Percentiles rank a stretch among this genome's conserved stretches.
Evolutionary conservation across 2,888 invertebrate species (phyloP).

Genomic region (Caenorhabditis afra): DNA sequence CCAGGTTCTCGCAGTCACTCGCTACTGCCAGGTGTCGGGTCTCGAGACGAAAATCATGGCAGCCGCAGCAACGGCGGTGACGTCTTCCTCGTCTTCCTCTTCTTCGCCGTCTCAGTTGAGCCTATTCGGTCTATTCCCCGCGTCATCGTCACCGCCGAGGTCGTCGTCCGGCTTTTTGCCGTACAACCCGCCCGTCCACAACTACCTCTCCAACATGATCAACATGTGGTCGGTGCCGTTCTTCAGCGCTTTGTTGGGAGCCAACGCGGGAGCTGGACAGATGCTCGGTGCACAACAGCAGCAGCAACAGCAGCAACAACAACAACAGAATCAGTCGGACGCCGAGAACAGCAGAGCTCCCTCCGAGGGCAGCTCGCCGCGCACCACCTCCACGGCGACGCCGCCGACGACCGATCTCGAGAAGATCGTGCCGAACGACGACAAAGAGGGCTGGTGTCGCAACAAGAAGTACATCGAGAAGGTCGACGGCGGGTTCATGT

Average conservation of each 20-base stretch:
- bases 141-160: constrained; percentile 8
- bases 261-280: no score
- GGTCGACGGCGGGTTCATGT: constrained; percentile 76
- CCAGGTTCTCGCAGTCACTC: constrained; percentile 44
- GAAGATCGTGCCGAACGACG: constrained; percentile 77
- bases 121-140: constrained; percentile 8
- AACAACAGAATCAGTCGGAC: no score
- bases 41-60: constrained; percentile 43
- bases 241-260: constrained; percentile 37
- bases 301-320: no score
- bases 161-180: constrained; percentile 14
- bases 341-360: constrained; percentile 44
- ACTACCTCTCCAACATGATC: constrained; percentile 42
- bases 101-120: constrained; percentile 21
- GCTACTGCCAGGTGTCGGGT: constrained; percentile 35
- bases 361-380: constrained; percentile 57
- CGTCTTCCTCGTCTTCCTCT: no score
- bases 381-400: constrained; percentile 45
- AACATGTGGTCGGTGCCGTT: constrained; percentile 53
- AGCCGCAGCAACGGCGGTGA: no score
- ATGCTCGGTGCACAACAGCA: no score
- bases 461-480: constrained; percentile 80
- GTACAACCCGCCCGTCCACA: constrained; percentile 34
- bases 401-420: constrained; percentile 57
- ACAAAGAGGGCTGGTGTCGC: constrained; percentile 80